These are phyloP conservation scores for Cheilosia variabilis DNA, from an alignment of 2,888 invertebrate species.

Conservation along the genomic window DNA sequence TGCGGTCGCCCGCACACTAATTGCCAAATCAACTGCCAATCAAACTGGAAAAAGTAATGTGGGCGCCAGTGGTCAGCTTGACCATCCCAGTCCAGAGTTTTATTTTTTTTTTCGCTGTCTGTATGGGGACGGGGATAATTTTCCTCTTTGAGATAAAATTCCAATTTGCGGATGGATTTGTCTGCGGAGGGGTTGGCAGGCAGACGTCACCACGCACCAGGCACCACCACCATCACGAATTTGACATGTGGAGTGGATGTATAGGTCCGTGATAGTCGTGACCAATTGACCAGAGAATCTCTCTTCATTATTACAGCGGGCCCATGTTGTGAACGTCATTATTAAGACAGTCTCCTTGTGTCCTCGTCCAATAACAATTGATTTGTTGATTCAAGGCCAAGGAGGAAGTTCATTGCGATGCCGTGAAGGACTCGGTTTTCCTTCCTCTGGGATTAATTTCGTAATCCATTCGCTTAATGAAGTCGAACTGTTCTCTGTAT, in stretches of 20 bases:
- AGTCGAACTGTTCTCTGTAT: constrained; percentile 47
- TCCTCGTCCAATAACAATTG: constrained; percentile 35
- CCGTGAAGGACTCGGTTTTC: constrained; percentile 42
- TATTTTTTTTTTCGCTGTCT: no score
- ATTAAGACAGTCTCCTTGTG: constrained; percentile 15
- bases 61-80: constrained; percentile 60
- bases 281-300: constrained; percentile 70
- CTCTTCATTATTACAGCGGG: constrained; percentile 38
- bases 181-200: constrained; percentile 1
- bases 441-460: constrained; percentile 69
- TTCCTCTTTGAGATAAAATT: constrained; percentile 45
- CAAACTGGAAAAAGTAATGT: constrained; percentile 67
- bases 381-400: constrained; percentile 73
- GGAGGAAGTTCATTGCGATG: constrained; percentile 31
- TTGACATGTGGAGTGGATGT: constrained; percentile 56
- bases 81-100: constrained; percentile 4
- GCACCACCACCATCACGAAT: constrained; percentile 38
- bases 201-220: neutral
- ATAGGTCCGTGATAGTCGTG: constrained; percentile 58
- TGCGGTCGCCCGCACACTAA: constrained; percentile 73
- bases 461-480: constrained; percentile 72
- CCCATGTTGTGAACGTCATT: constrained; percentile 14
- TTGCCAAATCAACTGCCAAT: constrained; percentile 73
- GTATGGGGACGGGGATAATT: neutral
- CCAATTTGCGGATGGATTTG: constrained; percentile 73